phyloP scores from a whole-genome alignment of 2,888 invertebrate genomes.

The Cremastinae sp. region DNA sequence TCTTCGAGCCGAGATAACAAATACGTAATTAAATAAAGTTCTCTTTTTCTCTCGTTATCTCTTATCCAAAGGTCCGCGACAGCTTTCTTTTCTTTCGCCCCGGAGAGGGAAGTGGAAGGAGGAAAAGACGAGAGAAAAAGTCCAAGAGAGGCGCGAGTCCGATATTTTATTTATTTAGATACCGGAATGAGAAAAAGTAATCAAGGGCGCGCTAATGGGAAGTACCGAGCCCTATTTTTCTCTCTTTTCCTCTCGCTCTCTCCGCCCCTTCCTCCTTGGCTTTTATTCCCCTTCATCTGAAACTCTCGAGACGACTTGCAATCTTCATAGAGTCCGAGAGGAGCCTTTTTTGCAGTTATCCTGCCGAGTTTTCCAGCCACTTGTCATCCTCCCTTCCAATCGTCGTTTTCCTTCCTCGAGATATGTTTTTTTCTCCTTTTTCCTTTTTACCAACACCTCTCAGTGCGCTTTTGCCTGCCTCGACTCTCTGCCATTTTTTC shows the following conservation, averaged over 20 bases:
- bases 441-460: slow-evolving; percentile 61
- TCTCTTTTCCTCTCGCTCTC: slow-evolving; percentile 68
- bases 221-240: slow-evolving; percentile 62
- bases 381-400: slow-evolving; percentile 34
- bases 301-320: slow-evolving; percentile 45
- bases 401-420: slow-evolving; percentile 10
- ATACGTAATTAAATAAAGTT: slow-evolving; percentile 77
- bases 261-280: slow-evolving; percentile 66
- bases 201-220: slow-evolving; percentile 79
- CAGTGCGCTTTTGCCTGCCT: slow-evolving; percentile 64
- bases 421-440: slow-evolving; percentile 50
- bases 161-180: slow-evolving; percentile 80
- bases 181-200: slow-evolving; percentile 79
- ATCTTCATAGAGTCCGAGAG: slow-evolving; percentile 24
- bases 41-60: slow-evolving; percentile 75
- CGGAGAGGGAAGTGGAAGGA: slow-evolving; percentile 9
- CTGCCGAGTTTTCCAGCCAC: slow-evolving; percentile 43
- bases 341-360: slow-evolving; percentile 59
- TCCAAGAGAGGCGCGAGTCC: slow-evolving; percentile 70
- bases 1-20: slow-evolving; percentile 60
- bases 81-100: slow-evolving; percentile 50
- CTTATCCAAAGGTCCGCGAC: slow-evolving; percentile 74
- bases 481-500: slow-evolving; percentile 43
- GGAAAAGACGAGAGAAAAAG: slow-evolving; percentile 61
- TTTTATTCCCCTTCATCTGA: slow-evolving; percentile 66